Evolutionary conservation across 92 coral and sea anemone species (phyloP).

Genomic region (Palythoa grandiflora): DNA sequence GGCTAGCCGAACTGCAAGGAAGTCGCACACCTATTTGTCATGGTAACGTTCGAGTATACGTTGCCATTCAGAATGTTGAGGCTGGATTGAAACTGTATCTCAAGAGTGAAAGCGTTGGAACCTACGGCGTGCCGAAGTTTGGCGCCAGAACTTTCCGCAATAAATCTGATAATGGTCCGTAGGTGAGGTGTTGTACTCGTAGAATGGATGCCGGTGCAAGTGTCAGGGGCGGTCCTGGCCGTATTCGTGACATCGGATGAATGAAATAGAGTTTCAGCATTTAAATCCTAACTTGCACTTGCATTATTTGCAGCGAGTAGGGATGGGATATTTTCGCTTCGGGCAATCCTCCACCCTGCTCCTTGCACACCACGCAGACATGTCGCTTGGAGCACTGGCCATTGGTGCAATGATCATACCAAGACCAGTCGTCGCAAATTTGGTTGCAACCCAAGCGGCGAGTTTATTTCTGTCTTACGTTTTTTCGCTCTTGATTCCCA

Average conservation of each 20-base stretch:
- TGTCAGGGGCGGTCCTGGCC: conserved; percentile 15
- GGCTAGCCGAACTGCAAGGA: conserved; percentile 3
- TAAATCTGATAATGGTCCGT: not conserved
- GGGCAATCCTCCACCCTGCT: too few species aligned
- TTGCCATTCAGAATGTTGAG: conserved; percentile 16
- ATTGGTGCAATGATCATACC: conserved; percentile 13
- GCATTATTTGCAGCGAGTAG: too few species aligned
- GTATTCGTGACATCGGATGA: conserved; percentile 11
- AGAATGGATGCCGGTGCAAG: not conserved
- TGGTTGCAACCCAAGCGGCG: conserved; percentile 11
- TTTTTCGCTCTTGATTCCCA: conserved; percentile 28
- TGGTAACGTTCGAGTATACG: conserved; percentile 1
- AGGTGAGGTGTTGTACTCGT: conserved; percentile 20
- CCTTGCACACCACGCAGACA: too few species aligned
- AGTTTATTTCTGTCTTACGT: conserved; percentile 2
- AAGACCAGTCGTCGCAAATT: conserved; percentile 17
- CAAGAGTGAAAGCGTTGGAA: conserved; percentile 2
- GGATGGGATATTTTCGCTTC: too few species aligned
- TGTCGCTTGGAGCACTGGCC: not conserved
- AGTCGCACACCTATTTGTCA: conserved; percentile 14
- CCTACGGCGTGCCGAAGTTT: conserved; percentile 16
- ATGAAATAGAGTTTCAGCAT: conserved; percentile 11
- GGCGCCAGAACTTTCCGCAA: conserved; percentile 14
- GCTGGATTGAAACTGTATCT: conserved; percentile 7
- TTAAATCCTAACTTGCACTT: conserved; percentile 18